Conservation (phyloP, 2,888 invertebrate species). For the Cerceris rybyensis region DNA sequence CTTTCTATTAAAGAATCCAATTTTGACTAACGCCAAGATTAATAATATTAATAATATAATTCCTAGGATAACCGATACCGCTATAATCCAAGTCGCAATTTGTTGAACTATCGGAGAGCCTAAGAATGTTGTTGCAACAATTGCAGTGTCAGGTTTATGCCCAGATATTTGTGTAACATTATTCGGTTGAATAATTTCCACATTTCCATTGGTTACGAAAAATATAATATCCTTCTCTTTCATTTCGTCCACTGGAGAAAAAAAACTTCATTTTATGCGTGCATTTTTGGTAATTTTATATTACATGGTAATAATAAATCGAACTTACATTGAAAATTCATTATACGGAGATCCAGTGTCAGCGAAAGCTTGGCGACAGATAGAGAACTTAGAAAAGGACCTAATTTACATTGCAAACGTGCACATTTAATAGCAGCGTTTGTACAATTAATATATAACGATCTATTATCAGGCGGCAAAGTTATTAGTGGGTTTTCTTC, state of each 20-base stretch:
- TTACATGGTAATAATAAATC: slow-evolving; percentile 1
- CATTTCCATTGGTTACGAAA: slow-evolving; percentile 76
- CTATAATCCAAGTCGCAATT: slow-evolving; percentile 73
- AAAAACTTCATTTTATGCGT: slow-evolving; percentile 3
- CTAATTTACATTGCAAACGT: slow-evolving; percentile 76
- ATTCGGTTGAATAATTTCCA: slow-evolving; percentile 67
- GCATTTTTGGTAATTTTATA: not conserved
- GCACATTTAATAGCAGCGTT: slow-evolving; percentile 73
- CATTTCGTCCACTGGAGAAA: slow-evolving; percentile 50
- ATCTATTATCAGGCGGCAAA: slow-evolving; percentile 57
- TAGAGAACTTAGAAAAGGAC: slow-evolving; percentile 74
- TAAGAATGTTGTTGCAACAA: slow-evolving; percentile 78
- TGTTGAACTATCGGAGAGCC: slow-evolving; percentile 70
- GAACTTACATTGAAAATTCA: slow-evolving; percentile 74
- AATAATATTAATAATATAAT: slow-evolving; percentile 70
- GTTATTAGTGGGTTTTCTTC: slow-evolving; percentile 38
- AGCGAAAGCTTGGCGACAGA: slow-evolving; percentile 76
- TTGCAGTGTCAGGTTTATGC: slow-evolving; percentile 68
- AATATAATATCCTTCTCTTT: slow-evolving; percentile 78
- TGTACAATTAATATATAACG: slow-evolving; percentile 78
- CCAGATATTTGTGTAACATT: slow-evolving; percentile 69
- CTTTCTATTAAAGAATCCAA: slow-evolving; percentile 77
- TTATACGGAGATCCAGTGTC: slow-evolving; percentile 75
- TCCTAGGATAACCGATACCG: slow-evolving; percentile 73
- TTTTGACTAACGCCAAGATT: slow-evolving; percentile 68